Base-by-base conservation (phyloP, 2,888 invertebrate genomes). In the Spilosoma lubricipeda region DNA sequence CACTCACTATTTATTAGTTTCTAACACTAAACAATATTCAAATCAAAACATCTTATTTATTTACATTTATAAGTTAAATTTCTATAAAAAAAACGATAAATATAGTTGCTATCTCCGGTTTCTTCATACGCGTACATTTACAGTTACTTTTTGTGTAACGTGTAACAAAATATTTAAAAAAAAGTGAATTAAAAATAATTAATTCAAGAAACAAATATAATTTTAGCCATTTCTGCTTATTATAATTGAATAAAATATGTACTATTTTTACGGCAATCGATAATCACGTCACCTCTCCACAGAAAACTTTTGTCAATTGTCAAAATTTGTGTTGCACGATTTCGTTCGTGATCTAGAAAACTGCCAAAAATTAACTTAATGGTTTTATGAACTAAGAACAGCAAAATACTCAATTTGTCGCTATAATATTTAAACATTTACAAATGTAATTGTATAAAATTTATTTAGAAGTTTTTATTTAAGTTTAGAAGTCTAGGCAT, bases 261-360 rank as follows among this genome's bases (percentile, higher is more conserved):
- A 65, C 66, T 63, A 72, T 74, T 70, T 70, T 70, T 74, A 71
- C 71, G 27, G 33, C 52, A 70, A 73, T 71, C 69, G 67, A 74
- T 72, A 71, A 68, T 72, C 69, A 42, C 68, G 67, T 78, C 71
- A 72, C 20, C 48, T 70, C 70, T 63, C 70, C 59, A 69, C 69
- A 69, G 69, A 69, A 69, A 56, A 69, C 69, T 56, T 69, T 69
- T 42, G 71, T 65, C 59, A 48, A 42, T 56, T 67, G 72, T 45
- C 59, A 64, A 52, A 73, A 66, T 66, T 67, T 42, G 42, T 45
- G 42, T 27, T 67, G 42, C n/a, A 27, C 42, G 67, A 65, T 33
- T 65, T 65, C 23, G n/a, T 68, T 68, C 30, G 15, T 13, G 8
- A 68, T 68, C 13, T 36, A 11, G 23, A 52, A n/a, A 69, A 36